phyloP scores from a whole-genome alignment of 2,113 vertebrate genomes.

The Thryonomys swinderianus region DNA sequence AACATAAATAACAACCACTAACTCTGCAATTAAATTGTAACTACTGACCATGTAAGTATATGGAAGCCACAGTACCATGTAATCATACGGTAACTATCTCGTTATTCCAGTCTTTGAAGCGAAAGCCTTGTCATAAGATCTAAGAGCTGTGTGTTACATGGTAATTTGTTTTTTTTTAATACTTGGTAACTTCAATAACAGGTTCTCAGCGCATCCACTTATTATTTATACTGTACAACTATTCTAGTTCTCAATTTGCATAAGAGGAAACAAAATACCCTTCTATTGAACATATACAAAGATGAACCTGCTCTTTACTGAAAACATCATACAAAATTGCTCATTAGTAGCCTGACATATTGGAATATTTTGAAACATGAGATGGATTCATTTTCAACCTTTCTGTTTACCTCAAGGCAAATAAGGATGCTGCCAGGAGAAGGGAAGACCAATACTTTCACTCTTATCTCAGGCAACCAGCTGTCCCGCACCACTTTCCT shows the following conservation, averaged over 20 bases:
- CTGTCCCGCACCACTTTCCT: not conserved
- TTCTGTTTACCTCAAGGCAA: constrained; percentile 67
- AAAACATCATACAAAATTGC: constrained; percentile 56
- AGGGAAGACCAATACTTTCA: not conserved
- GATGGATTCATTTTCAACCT: constrained; percentile 69
- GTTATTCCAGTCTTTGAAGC: constrained; percentile 67
- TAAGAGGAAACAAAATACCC: constrained; percentile 56
- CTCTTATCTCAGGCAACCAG: constrained; percentile 70
- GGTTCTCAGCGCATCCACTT: constrained; percentile 58
- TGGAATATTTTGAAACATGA: constrained; percentile 69
- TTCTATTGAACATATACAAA: not conserved
- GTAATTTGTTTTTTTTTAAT: constrained; percentile 69
- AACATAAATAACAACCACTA: constrained; percentile 65
- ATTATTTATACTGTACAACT: constrained; percentile 62
- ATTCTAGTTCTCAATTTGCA: constrained; percentile 54
- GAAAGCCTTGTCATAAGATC: constrained; percentile 77
- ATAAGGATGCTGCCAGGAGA: constrained; percentile 45
- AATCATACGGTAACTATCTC: constrained; percentile 69
- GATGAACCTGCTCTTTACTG: constrained; percentile 44
- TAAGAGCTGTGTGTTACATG: constrained; percentile 70
- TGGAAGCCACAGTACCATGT: constrained; percentile 56
- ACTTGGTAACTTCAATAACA: constrained; percentile 71
- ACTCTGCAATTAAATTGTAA: constrained; percentile 80
- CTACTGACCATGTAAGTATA: constrained; percentile 73
- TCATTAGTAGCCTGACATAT: constrained; percentile 53